Evolutionary conservation across 2,113 vertebrate genomes (phyloP).

Genomic region (Pluvialis apricaria): DNA sequence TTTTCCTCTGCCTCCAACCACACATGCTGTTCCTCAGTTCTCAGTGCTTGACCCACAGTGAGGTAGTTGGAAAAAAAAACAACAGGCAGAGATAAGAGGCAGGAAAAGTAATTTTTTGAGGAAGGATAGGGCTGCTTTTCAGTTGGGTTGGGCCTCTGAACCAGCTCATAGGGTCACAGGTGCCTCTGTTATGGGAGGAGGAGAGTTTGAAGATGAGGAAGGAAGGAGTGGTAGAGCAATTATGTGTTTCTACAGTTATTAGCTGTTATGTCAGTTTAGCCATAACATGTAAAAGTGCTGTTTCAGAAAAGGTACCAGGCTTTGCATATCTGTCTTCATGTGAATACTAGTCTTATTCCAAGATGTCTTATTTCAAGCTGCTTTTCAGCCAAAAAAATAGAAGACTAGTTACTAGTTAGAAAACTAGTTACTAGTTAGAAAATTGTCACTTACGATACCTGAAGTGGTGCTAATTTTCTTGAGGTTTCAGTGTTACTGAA

Average conservation of each 20-base stretch:
- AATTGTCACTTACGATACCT: not conserved
- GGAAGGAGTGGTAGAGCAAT: not conserved
- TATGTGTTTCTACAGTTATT: not conserved
- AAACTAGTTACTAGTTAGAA: not conserved
- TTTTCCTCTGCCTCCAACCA: not conserved
- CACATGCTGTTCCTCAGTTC: not conserved
- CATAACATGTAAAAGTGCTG: not conserved
- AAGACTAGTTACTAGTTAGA: not conserved
- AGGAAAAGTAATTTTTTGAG: not conserved
- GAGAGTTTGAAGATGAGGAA: not conserved
- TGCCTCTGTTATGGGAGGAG: not conserved
- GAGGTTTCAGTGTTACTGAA: not conserved
- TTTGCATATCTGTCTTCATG: not conserved
- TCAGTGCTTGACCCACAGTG: rapidly evolving
- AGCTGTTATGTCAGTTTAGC: not conserved
- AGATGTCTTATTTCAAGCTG: not conserved
- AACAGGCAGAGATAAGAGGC: not conserved
- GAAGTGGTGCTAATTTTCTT: not conserved
- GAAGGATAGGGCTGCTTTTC: not conserved
- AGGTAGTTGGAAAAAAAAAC: not conserved
- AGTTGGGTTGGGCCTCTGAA: not conserved
- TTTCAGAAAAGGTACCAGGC: not conserved
- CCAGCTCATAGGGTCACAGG: not conserved
- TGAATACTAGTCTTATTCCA: not conserved
- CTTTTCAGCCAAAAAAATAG: not conserved